Percentiles rank a stretch among this genome's conserved stretches.
phyloP scores from a whole-genome alignment of 1,140 invertebrate species.

The Drosophila pandora region DNA sequence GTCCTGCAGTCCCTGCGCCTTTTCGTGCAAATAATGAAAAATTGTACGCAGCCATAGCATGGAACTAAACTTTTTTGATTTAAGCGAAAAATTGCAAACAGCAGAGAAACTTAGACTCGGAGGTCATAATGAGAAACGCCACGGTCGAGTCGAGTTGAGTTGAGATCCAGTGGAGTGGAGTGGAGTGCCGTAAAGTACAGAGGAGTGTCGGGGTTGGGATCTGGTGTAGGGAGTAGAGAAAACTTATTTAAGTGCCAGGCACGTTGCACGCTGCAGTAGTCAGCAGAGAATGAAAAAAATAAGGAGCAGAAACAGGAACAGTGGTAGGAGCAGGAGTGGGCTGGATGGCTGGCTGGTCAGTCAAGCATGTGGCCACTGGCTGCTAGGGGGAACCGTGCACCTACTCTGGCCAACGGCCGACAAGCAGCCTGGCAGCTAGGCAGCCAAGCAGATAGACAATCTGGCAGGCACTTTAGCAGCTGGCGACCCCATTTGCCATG shows the following conservation, averaged over 20 bases:
- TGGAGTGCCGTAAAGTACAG: slow-evolving; percentile 8
- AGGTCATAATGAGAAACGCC: slow-evolving; percentile 68
- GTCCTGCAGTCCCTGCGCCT: slow-evolving; percentile 42
- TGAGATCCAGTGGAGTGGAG: slow-evolving; percentile 13
- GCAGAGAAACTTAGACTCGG: slow-evolving; percentile 47
- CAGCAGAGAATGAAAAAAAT: slow-evolving; percentile 39
- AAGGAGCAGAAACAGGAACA: slow-evolving; percentile 29
- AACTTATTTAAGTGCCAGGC: slow-evolving; percentile 80
- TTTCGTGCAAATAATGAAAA: slow-evolving; percentile 70
- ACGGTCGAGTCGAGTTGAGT: slow-evolving; percentile 29
- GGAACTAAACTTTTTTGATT: slow-evolving; percentile 65
- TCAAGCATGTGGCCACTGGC: slow-evolving; percentile 39
- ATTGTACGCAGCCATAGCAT: slow-evolving; percentile 53
- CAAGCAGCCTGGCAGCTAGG: not conserved
- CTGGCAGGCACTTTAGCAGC: slow-evolving; percentile 65
- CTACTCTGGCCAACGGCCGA: not conserved
- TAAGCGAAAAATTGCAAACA: slow-evolving; percentile 62
- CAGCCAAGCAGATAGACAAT: slow-evolving; percentile 55
- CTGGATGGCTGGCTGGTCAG: slow-evolving; percentile 16
- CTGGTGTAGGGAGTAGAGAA: slow-evolving; percentile 32
- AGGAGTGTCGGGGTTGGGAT: not conserved
- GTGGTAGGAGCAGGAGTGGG: slow-evolving; percentile 1
- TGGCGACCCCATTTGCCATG: slow-evolving; percentile 67
- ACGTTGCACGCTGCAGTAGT: slow-evolving; percentile 75
- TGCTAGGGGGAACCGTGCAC: not conserved